Evolutionary conservation across 2,113 vertebrate species (phyloP).

Genomic region (Oreochromis aureus): DNA sequence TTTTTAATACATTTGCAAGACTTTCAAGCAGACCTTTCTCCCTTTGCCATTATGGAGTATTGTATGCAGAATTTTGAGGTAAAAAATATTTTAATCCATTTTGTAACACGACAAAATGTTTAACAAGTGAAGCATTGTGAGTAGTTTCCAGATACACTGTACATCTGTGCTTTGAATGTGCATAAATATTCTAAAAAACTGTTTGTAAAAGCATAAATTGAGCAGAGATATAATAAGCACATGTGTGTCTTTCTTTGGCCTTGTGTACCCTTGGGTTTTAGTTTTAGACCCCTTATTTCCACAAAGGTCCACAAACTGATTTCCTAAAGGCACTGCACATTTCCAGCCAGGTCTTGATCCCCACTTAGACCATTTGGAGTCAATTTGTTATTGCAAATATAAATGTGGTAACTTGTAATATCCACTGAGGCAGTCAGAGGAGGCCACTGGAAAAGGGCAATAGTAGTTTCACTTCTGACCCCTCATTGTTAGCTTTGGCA

Average conservation of each 20-base stretch:
- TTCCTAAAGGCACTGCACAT: constrained; percentile 50
- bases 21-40: background rate
- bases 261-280: constrained; percentile 24
- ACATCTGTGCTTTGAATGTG: background rate
- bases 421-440: constrained; percentile 69
- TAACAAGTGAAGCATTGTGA: background rate
- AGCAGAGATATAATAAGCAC: background rate
- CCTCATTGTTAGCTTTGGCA: constrained; percentile 70
- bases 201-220: background rate
- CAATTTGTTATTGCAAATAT: constrained; percentile 84
- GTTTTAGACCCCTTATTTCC: constrained; percentile 34
- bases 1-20: background rate
- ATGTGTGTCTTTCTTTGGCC: constrained; percentile 14
- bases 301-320: constrained; percentile 58
- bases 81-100: background rate
- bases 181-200: background rate
- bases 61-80: background rate
- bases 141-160: background rate
- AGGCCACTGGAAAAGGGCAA: constrained; percentile 73
- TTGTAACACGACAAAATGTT: background rate
- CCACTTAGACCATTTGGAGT: constrained; percentile 77
- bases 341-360: constrained; percentile 70
- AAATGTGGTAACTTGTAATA: constrained; percentile 79
- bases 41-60: background rate
- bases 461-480: constrained; percentile 80